Base-by-base conservation (phyloP, 2,888 invertebrate species). In the Thelaira solivaga region DNA sequence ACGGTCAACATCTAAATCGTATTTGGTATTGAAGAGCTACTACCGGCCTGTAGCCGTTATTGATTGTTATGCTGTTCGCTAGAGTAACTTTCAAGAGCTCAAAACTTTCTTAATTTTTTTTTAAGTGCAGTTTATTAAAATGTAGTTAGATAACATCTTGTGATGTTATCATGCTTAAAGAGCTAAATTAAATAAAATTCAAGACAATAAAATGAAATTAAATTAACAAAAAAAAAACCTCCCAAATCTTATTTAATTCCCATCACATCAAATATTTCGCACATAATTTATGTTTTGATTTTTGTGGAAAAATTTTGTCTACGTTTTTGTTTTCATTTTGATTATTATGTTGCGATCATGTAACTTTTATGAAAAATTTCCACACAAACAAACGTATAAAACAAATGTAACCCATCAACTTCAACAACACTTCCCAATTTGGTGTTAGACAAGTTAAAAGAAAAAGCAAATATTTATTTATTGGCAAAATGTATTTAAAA, bases 161-260 rank as follows among this genome's bases (percentile, higher is more conserved):
- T n/a, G n/a, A n/a, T n/a, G n/a, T n/a, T n/a, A n/a, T n/a, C n/a
- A n/a, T n/a, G n/a, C n/a, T n/a, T n/a, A n/a, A n/a, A n/a, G n/a
- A n/a, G n/a, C n/a, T n/a, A n/a, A n/a, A n/a, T n/a, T n/a, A n/a
- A n/a, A n/a, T n/a, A n/a, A n/a, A n/a, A n/a, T n/a, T n/a, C n/a
- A n/a, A 71, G 49, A 55, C 59, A 65, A 59, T 65, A 47, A 64
- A 64, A 69, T 53, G 29, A 53, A 51, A 59, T 59, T 43, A 31
- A 61, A 62, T 16, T 24, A 31, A 13, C 36, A 34, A 34, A 36
- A 53, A 49, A 71, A 65, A 57, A n/a, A n/a, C n/a, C n/a, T n/a
- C n/a, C n/a, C n/a, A n/a, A n/a, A n/a, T n/a, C n/a, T n/a, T n/a
- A 22, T 67, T 49, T 34, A 77, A 64, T 73, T 77, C 59, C 73